These are phyloP conservation scores for Macrostomum cliftonense DNA, from an alignment of 2,888 invertebrate species.

Conservation along the genomic window DNA sequence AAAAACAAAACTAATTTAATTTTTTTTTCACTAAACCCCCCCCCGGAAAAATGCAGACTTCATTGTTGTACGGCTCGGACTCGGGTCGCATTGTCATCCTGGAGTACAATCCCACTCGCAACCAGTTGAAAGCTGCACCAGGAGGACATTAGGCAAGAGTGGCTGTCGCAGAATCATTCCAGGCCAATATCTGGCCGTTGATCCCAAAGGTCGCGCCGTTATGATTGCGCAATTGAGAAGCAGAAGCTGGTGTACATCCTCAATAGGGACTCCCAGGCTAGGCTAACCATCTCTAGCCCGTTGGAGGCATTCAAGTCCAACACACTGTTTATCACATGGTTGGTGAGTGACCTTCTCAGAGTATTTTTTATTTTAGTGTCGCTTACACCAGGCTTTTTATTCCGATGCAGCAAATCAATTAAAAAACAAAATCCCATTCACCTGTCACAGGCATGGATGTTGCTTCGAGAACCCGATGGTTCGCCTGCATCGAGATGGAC, in stretches of 20 bases:
- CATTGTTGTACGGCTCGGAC: constrained; percentile 86
- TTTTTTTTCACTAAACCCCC: too few species aligned
- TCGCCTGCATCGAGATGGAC: constrained; percentile 95
- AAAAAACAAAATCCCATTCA: too few species aligned
- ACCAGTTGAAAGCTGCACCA: constrained; percentile 77
- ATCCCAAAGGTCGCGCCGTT: constrained; percentile 92
- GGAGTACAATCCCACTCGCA: constrained; percentile 79
- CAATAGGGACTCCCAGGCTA: constrained; percentile 88
- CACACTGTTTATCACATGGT: constrained; percentile 88
- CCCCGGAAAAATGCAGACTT: constrained; percentile 66
- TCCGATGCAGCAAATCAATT: too few species aligned
- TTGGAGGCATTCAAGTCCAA: constrained; percentile 98
- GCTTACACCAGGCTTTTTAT: too few species aligned
- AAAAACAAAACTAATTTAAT: too few species aligned
- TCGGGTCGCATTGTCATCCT: constrained; percentile 91
- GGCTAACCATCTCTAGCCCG: constrained; percentile 91
- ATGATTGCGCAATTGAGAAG: constrained; percentile 95
- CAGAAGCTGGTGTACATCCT: constrained; percentile 95
- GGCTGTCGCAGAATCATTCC: constrained; percentile 93
- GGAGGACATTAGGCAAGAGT: constrained; percentile 94
- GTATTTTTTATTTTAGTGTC: too few species aligned
- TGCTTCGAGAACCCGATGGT: constrained; percentile 94
- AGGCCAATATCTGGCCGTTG: constrained; percentile 90
- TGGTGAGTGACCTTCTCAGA: constrained; percentile 44
- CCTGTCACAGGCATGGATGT: constrained; percentile 55